Percentiles rank a stretch among this genome's conserved stretches.
Evolutionary conservation across 2,113 vertebrate genomes (phyloP).

Genomic region (Leucosticte australis): DNA sequence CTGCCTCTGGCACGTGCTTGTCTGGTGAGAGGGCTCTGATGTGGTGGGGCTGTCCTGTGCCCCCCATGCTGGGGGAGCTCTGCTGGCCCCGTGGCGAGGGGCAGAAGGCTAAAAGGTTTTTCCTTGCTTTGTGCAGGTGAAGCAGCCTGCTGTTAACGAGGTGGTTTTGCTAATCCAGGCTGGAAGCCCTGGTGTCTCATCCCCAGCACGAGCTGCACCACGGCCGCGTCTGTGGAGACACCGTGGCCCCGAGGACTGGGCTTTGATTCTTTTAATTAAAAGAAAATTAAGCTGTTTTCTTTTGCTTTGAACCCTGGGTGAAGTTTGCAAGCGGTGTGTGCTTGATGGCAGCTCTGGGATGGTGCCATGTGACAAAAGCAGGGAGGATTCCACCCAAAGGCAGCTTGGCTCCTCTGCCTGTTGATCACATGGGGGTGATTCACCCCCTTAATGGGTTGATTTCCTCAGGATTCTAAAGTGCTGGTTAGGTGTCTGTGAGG

Average conservation of each 20-base stretch:
- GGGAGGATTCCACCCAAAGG: background rate
- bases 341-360: background rate
- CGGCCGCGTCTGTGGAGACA: background rate
- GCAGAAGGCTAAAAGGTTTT: background rate
- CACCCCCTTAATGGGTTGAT: background rate
- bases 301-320: background rate
- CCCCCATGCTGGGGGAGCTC: background rate
- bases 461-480: rapidly evolving
- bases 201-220: background rate
- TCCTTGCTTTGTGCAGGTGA: background rate
- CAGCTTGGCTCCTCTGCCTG: background rate
- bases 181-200: background rate
- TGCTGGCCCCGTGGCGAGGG: background rate
- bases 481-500: background rate
- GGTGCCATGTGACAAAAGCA: rapidly evolving
- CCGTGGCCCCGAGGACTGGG: background rate
- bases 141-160: background rate
- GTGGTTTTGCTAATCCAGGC: background rate
- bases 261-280: background rate
- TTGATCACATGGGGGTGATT: background rate
- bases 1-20: background rate
- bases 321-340: background rate
- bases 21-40: background rate
- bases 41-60: background rate
- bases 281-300: background rate